Conservation (phyloP, 2,888 invertebrate genomes). For the Cephus rjabovi region DNA sequence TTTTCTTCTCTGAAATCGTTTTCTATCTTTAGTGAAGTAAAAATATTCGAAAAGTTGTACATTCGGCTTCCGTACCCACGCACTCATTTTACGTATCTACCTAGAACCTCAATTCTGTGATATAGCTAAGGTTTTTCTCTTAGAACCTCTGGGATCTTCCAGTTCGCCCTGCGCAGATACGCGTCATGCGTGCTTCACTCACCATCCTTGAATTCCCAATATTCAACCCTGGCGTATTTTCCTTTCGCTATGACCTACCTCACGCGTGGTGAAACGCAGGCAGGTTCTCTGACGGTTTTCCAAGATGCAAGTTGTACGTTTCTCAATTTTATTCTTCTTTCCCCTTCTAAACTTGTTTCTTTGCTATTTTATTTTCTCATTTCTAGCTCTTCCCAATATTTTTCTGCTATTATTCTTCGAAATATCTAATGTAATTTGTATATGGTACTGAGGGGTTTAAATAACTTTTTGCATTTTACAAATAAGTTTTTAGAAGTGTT, state of each 20-base stretch:
- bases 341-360: not conserved
- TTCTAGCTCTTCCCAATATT: not conserved
- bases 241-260: conserved; percentile 5
- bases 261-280: not conserved
- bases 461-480: too few species aligned
- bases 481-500: too few species aligned
- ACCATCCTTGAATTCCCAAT: not conserved
- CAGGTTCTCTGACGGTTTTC: not conserved
- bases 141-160: not conserved
- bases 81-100: not conserved
- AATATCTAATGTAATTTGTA: not conserved
- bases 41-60: not conserved
- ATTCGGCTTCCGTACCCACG: not conserved
- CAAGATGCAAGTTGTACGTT: not conserved
- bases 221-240: not conserved
- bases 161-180: not conserved
- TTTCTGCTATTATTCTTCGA: not conserved
- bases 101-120: not conserved
- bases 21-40: not conserved
- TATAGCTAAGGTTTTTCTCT: not conserved
- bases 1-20: not conserved
- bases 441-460: too few species aligned
- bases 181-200: not conserved
- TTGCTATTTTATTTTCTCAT: not conserved
- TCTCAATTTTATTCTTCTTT: not conserved